These are phyloP conservation scores for Gobio gobio DNA, from an alignment of 2,113 vertebrate genomes.

Conservation along the genomic window DNA sequence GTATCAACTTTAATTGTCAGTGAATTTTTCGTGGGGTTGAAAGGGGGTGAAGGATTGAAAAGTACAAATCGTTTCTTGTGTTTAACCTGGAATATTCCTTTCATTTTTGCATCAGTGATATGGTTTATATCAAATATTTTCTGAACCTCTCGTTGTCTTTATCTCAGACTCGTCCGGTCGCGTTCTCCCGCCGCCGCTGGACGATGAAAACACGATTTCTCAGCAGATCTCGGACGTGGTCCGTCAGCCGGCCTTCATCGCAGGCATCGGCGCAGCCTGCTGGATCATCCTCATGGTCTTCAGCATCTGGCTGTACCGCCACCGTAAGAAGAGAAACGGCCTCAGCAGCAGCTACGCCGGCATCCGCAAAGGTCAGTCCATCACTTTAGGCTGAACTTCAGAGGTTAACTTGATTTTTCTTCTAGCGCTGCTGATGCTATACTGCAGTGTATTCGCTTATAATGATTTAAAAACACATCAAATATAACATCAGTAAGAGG, in stretches of 20 bases:
- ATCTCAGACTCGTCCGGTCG: slow-evolving; percentile 87
- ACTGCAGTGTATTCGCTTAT: not conserved
- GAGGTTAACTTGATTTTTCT: not conserved
- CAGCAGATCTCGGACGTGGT: slow-evolving; percentile 98
- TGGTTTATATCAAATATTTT: not conserved
- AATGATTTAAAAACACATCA: not conserved
- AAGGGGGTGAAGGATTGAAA: too few relatives aligned
- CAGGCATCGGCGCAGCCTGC: slow-evolving; percentile 93
- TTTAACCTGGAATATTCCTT: not conserved
- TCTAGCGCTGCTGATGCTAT: not conserved
- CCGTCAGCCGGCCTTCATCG: slow-evolving; percentile 96
- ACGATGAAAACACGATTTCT: slow-evolving; percentile 87
- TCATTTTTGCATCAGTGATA: not conserved
- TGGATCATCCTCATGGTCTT: slow-evolving; percentile 99
- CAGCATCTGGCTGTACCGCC: slow-evolving; percentile 96
- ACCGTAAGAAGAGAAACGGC: slow-evolving; percentile 92
- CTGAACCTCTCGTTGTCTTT: not conserved
- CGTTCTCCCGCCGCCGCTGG: slow-evolving; percentile 75
- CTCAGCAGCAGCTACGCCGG: slow-evolving; percentile 93
- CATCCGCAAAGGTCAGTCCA: slow-evolving; percentile 90
- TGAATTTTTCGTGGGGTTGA: too few relatives aligned
- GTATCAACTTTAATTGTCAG: not conserved
- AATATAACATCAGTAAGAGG: not conserved
- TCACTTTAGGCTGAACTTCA: not conserved
- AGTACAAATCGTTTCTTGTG: not conserved